Evolutionary conservation across 2,113 vertebrate genomes (phyloP), one percentile per base, ranked within the genome.

Genomic region (Lontra canadensis): DNA sequence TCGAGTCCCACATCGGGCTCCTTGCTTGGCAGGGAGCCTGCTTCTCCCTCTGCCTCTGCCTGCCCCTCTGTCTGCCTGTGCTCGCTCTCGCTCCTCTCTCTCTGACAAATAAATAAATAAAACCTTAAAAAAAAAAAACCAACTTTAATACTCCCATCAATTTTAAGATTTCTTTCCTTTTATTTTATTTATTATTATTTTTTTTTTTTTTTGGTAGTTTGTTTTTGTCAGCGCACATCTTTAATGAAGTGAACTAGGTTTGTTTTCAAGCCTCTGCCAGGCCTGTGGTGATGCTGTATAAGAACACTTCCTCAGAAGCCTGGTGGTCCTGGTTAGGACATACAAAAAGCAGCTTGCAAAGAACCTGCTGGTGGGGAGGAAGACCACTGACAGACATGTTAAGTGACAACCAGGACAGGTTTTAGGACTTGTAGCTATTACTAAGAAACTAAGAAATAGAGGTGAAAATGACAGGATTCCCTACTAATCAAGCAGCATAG

Each of bases 371-470:
- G 21, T 31, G 9, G 13, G 6, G 7, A 63, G n/a, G 31, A 69
- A 71, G 8, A 25, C 34, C 4, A 1, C 3, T 63, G 8, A 29
- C 25, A 76, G 29, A 67, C 7, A 63, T 69, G 57, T 52, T 26
- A 59, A 69, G 23, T 67, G n/a, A 57, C 52, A 78, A 61, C 26
- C 23, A 47, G 36, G 11, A 31, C 6, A 26, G n/a, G 18, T 44
- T 63, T 89, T 92, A 67, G 52, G 59, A 42, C 31, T 52, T 93
- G 12, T 26, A 55, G 61, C 23, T 83, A n/a, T 65, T 88, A 20
- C 42, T 65, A 74, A 86, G 73, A 95, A 88, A 79, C 34, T n/a
- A 69, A 92, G 69, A 88, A 96, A 65, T 39, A 76, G 31, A 83
- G 20, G 1, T 6, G 14, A 3, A 39, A 87, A 65, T 67, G 29